Evolutionary conservation across 1,140 invertebrate species (phyloP), one percentile per base, ranked within the genome.

Genomic region (Diuraphis noxia): DNA sequence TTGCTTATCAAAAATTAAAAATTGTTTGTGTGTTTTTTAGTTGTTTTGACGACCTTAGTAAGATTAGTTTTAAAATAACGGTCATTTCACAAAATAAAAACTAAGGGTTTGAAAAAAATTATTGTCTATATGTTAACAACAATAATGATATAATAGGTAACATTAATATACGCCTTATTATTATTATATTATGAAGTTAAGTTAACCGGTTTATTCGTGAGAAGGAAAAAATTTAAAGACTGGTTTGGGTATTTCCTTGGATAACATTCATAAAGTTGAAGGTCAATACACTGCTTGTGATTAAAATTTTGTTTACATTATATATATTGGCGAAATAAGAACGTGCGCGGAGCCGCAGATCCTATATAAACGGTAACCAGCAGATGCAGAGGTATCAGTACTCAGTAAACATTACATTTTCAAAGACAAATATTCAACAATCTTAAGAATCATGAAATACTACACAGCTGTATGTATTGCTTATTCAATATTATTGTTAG

Each of bases 161-260:
- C 7, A 43, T 43, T 63, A n/a, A 72, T 17, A n/a, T 72, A 72
- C 30, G 56, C 4, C 30, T 56, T n/a, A 72, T n/a, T n/a, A 72
- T n/a, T n/a, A 72, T 81, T 38, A 40, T 38, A 77, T 21, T 36
- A 38, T 36, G 34, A 38, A 36, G 36, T 38, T 72, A 63, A 63
- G 9, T 63, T n/a, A 72, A 86, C 40, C 43, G n/a, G 41, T 86
- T 49, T 85, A 34, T 85, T 34, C 43, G 30, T 34, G 21, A 86
- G 19, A 25, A 86, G n/a, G 43, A 38, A 86, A 86, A 86, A 86
- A 86, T 36, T 52, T 34, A 2, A 34, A 36, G 30, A 86, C 43
- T 36, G 43, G 85, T 86, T 86, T 34, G 43, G 85, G 85, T 72
- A 86, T 86, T 86, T 52, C 84, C 30, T 43, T n/a, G 30, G 30